phyloP scores from a whole-genome alignment of 2,888 invertebrate species.

The Copidosoma aretas region DNA sequence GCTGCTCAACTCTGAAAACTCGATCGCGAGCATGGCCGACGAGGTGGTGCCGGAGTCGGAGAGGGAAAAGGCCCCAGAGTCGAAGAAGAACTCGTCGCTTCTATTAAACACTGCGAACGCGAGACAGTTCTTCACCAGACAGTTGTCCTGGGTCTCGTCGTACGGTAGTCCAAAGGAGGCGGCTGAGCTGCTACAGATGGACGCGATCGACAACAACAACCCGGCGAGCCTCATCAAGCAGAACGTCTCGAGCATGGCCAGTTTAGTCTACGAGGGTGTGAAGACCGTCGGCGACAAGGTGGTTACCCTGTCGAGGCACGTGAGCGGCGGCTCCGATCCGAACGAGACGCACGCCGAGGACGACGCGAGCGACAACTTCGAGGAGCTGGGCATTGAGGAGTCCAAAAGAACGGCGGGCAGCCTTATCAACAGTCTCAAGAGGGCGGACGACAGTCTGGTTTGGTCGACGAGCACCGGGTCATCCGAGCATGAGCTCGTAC shows the following conservation, averaged over 20 bases:
- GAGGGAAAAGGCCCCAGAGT: background rate
- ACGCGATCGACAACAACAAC: constrained; percentile 71
- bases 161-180: constrained; percentile 65
- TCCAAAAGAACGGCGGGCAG: constrained; percentile 52
- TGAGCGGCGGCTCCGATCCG: constrained; percentile 76
- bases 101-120: constrained; percentile 82
- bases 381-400: constrained; percentile 56
- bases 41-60: background rate
- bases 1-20: constrained; percentile 53
- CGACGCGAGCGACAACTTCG: constrained; percentile 62
- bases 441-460: constrained; percentile 67
- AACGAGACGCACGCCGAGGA: constrained; percentile 61
- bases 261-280: constrained; percentile 77
- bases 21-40: background rate
- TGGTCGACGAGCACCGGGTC: constrained; percentile 73
- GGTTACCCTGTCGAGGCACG: constrained; percentile 75
- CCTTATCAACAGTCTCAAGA: constrained; percentile 54
- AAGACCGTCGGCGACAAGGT: constrained; percentile 79
- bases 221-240: constrained; percentile 75
- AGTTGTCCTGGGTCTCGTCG: constrained; percentile 75
- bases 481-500: constrained; percentile 70
- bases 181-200: constrained; percentile 69
- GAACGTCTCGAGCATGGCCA: constrained; percentile 77
- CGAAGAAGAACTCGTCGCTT: constrained; percentile 54
- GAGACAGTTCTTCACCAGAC: constrained; percentile 76